A percentile compares a stretch with the other conserved stretches of the same genome.
Evolutionary conservation across 2,888 invertebrate species (phyloP).

Genomic region (Tryphoninae sp.): DNA sequence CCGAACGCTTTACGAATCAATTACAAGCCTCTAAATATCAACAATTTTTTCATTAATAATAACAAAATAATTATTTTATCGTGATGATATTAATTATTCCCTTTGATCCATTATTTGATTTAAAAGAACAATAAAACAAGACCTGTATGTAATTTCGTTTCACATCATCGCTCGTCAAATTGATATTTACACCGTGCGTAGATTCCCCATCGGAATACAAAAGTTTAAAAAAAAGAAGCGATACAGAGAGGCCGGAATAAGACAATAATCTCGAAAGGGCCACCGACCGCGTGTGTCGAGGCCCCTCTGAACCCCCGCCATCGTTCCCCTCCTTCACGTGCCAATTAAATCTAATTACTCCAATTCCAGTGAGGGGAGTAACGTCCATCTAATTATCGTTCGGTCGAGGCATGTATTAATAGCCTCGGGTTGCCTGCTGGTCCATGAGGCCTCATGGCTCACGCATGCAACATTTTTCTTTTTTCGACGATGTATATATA

Average conservation of each 20-base stretch:
- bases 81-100: no score
- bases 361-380: constrained; percentile 76
- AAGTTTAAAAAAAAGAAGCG: constrained; percentile 39
- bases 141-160: background rate
- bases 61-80: no score
- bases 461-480: constrained; percentile 14
- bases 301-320: constrained; percentile 1
- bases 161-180: no score
- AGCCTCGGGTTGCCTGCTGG: constrained; percentile 62
- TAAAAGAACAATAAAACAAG: no score
- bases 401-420: constrained; percentile 77
- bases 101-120: no score
- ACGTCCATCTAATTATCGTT: constrained; percentile 79
- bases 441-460: constrained; percentile 38
- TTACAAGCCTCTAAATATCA: no score
- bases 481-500: background rate
- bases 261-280: constrained; percentile 53
- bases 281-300: constrained; percentile 45
- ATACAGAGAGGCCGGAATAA: constrained; percentile 46
- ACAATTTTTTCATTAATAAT: no score
- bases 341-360: constrained; percentile 79
- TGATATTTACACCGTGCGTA: background rate
- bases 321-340: constrained; percentile 61
- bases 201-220: constrained; percentile 27
- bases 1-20: no score